Conservation (phyloP, 2,797 vertebrate species). For the Limnodromus scolopaceus region DNA sequence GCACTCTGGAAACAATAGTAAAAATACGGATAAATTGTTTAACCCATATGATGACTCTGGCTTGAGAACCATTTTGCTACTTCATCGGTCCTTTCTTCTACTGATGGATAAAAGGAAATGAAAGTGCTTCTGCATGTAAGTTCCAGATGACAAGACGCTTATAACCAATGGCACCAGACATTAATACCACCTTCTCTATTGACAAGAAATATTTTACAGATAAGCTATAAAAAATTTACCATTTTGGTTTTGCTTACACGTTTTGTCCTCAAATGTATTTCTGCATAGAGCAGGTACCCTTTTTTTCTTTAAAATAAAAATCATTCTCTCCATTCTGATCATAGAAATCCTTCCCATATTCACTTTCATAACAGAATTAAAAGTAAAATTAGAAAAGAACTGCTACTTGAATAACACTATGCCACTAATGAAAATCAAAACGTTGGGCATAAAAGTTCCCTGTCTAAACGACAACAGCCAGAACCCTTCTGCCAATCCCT, state of each 20-base stretch:
- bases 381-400: background rate
- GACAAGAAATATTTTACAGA: background rate
- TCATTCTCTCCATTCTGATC: background rate
- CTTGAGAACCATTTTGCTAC: background rate
- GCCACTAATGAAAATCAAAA: background rate
- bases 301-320: background rate
- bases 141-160: background rate
- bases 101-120: background rate
- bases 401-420: background rate
- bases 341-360: background rate
- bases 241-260: background rate
- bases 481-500: background rate
- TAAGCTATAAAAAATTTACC: background rate
- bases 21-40: background rate
- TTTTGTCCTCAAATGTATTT: background rate
- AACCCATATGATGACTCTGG: background rate
- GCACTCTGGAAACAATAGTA: background rate
- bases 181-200: background rate
- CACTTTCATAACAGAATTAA: background rate
- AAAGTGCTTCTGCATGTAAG: background rate
- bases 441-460: background rate
- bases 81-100: background rate
- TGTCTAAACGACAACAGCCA: background rate
- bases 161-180: background rate
- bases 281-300: background rate